Evolutionary conservation across 2,888 invertebrate species (phyloP).

Genomic region (Argyresthia goedartella): DNA sequence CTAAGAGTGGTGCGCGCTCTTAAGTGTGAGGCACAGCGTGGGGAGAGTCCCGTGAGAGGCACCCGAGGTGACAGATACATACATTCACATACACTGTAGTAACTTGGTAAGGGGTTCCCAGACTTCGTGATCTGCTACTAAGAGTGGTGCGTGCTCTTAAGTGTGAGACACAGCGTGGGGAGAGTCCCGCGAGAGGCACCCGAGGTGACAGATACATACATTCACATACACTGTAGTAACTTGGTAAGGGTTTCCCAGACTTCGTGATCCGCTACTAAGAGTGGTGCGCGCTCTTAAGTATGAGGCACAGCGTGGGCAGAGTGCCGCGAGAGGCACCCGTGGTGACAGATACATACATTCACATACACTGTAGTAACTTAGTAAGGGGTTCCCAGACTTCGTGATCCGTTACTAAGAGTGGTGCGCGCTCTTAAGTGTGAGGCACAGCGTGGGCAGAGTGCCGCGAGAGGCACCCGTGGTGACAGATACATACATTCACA

Average conservation of each 20-base stretch:
- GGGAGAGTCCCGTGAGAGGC: slow-evolving; percentile 43
- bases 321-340: too few relatives aligned
- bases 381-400: slow-evolving; percentile 72
- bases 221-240: too few relatives aligned
- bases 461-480: slow-evolving; percentile 52
- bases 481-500: too few relatives aligned
- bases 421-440: slow-evolving; percentile 53
- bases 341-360: too few relatives aligned
- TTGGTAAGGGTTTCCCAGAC: too few relatives aligned
- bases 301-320: too few relatives aligned
- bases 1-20: slow-evolving; percentile 67
- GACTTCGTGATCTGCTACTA: slow-evolving; percentile 76
- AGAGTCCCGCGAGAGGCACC: slow-evolving; percentile 45
- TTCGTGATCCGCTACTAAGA: too few relatives aligned
- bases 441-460: slow-evolving; percentile 39
- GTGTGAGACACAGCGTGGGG: slow-evolving; percentile 41
- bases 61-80: slow-evolving; percentile 56
- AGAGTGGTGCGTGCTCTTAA: slow-evolving; percentile 60
- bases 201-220: slow-evolving; percentile 35
- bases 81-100: too few relatives aligned
- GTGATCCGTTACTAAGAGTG: slow-evolving; percentile 75
- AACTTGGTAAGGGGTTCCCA: slow-evolving; percentile 69
- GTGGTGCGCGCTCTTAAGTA: too few relatives aligned
- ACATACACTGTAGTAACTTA: too few relatives aligned
- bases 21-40: slow-evolving; percentile 44